A percentile compares a stretch with the other conserved stretches of the same genome.
These are phyloP conservation scores for Poliocrania exsul DNA, from an alignment of 2,797 vertebrate genomes.

Conservation along the genomic window DNA sequence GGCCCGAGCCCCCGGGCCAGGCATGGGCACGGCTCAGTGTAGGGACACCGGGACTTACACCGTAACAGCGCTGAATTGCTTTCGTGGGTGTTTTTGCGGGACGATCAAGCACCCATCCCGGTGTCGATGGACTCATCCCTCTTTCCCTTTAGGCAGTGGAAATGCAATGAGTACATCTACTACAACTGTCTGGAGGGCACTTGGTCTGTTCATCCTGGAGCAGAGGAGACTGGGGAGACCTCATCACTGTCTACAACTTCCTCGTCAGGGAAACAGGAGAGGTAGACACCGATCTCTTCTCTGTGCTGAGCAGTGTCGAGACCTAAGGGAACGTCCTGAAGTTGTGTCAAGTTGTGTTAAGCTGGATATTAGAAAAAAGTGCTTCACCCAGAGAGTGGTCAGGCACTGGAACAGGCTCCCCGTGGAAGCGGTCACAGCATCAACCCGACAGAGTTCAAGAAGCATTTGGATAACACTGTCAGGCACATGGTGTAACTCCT, in stretches of 20 bases:
- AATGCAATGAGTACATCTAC: not conserved
- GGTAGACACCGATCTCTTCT: not conserved
- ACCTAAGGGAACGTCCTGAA: not conserved
- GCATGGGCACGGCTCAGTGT: accelerated
- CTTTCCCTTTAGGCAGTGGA: not conserved
- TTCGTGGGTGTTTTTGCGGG: not conserved
- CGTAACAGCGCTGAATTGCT: accelerated
- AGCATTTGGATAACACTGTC: not conserved
- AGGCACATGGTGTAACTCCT: not conserved
- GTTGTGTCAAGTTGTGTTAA: not conserved
- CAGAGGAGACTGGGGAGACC: not conserved
- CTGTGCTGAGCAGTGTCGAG: not conserved
- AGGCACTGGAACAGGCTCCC: not conserved
- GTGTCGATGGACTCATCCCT: not conserved
- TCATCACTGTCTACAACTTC: not conserved
- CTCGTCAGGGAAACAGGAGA: not conserved
- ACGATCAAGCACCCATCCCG: too few species aligned
- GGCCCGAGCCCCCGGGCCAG: not conserved
- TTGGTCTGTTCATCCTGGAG: not conserved
- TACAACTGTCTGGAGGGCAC: too few species aligned
- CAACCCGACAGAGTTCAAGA: not conserved
- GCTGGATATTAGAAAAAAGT: not conserved
- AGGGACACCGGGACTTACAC: accelerated
- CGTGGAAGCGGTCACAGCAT: not conserved
- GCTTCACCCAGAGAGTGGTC: not conserved